phyloP scores from a whole-genome alignment of 1,140 invertebrate genomes.

The Drosophila equinoxialis region DNA sequence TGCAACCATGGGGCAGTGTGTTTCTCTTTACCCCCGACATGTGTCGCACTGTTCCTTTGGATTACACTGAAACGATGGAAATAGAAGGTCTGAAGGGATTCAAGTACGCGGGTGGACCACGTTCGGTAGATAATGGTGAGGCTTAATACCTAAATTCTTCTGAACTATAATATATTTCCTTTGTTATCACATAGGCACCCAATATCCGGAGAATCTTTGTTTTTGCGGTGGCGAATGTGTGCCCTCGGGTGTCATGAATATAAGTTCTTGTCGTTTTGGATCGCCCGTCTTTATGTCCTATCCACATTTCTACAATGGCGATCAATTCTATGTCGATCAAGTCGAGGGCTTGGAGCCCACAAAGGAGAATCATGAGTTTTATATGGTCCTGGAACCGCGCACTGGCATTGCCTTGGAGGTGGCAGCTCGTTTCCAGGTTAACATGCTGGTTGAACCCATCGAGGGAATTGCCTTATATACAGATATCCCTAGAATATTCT shows the following conservation, averaged over 20 bases:
- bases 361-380: slow-evolving; percentile 87
- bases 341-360: slow-evolving; percentile 89
- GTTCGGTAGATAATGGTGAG: slow-evolving; percentile 87
- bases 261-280: slow-evolving; percentile 88
- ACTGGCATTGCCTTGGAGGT: slow-evolving; percentile 90
- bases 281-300: slow-evolving; percentile 92
- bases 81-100: slow-evolving; percentile 85
- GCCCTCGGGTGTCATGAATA: slow-evolving; percentile 88
- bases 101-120: slow-evolving; percentile 84
- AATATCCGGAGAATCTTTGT: slow-evolving; percentile 87
- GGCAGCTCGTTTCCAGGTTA: slow-evolving; percentile 89
- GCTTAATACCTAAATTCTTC: not conserved
- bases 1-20: slow-evolving; percentile 85
- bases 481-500: slow-evolving; percentile 87
- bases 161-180: not conserved
- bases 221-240: slow-evolving; percentile 89
- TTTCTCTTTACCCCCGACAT: slow-evolving; percentile 88
- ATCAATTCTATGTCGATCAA: slow-evolving; percentile 86
- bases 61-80: slow-evolving; percentile 84
- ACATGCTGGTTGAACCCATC: slow-evolving; percentile 88
- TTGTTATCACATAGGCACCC: slow-evolving; percentile 80
- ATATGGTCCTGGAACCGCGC: slow-evolving; percentile 89
- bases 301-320: slow-evolving; percentile 93
- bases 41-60: slow-evolving; percentile 86
- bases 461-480: slow-evolving; percentile 86